A percentile compares a stretch with the other conserved stretches of the same genome.
Conservation (phyloP, 2,888 invertebrate species). For the Mesoligia furuncula region DNA sequence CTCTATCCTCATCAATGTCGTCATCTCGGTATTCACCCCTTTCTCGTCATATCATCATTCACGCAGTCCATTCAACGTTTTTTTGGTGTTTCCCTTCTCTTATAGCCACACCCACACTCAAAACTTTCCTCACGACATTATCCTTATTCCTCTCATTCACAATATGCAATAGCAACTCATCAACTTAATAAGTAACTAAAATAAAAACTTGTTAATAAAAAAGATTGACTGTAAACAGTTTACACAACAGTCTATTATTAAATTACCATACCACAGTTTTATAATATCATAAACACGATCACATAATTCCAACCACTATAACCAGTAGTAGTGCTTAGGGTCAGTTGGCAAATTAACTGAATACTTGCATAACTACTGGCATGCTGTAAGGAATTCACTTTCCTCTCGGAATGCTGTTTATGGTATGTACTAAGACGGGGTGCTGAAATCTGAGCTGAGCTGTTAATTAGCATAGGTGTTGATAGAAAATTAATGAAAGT, state of each 20-base stretch:
- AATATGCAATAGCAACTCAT: too few relatives aligned
- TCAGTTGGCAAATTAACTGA: constrained; percentile 72
- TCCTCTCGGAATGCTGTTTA: constrained; percentile 78
- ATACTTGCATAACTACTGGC: constrained; percentile 76
- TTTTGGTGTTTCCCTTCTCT: neutral
- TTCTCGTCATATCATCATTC: neutral
- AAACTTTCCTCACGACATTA: neutral
- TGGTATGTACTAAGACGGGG: constrained; percentile 46
- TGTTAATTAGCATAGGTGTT: constrained; percentile 38
- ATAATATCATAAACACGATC: constrained; percentile 27
- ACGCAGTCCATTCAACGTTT: neutral
- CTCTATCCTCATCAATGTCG: neutral
- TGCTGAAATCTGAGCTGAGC: constrained; percentile 51
- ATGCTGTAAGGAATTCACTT: constrained; percentile 77
- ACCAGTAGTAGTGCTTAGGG: constrained; percentile 52
- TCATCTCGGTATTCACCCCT: neutral
- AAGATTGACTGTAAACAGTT: neutral
- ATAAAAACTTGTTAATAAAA: neutral
- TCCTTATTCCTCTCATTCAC: too few relatives aligned
- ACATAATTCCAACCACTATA: constrained; percentile 24
- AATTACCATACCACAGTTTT: neutral
- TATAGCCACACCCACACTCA: neutral
- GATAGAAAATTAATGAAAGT: constrained; percentile 11
- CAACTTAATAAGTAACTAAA: neutral
- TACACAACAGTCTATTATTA: neutral